These are phyloP conservation scores for Nipponacmea schrenckii DNA, from an alignment of 2,888 invertebrate genomes.

Conservation along the genomic window DNA sequence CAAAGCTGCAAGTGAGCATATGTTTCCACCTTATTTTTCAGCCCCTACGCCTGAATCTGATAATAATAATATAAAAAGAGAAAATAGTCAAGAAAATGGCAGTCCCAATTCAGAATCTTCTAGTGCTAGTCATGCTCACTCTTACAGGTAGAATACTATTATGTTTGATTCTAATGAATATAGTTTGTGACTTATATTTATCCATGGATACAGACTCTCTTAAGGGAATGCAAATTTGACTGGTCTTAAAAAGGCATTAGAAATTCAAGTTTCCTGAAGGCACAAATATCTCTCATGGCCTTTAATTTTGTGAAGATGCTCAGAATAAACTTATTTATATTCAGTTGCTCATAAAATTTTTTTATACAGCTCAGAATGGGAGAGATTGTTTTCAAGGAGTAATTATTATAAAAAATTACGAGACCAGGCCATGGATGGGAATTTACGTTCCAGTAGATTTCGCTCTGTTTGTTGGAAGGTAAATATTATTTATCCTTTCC, in stretches of 20 bases:
- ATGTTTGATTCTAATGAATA: too few species aligned
- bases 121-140: slow-evolving; percentile 51
- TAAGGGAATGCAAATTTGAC: too few species aligned
- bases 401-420: slow-evolving; percentile 54
- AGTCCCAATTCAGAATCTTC: slow-evolving; percentile 34
- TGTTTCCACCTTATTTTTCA: background rate
- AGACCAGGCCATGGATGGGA: slow-evolving; percentile 57
- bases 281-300: too few species aligned
- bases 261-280: too few species aligned
- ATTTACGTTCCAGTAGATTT: slow-evolving; percentile 64
- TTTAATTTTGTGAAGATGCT: too few species aligned
- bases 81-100: slow-evolving; percentile 16
- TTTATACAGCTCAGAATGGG: slow-evolving; percentile 63
- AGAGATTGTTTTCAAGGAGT: slow-evolving; percentile 57
- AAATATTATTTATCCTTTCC: slow-evolving; percentile 4
- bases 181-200: too few species aligned
- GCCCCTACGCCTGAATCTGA: background rate
- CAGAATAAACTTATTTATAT: too few species aligned
- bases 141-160: slow-evolving; percentile 46
- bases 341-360: background rate
- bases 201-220: too few species aligned
- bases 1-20: too few species aligned
- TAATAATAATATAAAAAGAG: slow-evolving; percentile 13
- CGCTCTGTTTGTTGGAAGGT: slow-evolving; percentile 68
- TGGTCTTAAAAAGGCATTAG: too few species aligned